These are phyloP conservation scores for Rhagonycha fulva DNA, from an alignment of 2,888 invertebrate species.

Conservation along the genomic window DNA sequence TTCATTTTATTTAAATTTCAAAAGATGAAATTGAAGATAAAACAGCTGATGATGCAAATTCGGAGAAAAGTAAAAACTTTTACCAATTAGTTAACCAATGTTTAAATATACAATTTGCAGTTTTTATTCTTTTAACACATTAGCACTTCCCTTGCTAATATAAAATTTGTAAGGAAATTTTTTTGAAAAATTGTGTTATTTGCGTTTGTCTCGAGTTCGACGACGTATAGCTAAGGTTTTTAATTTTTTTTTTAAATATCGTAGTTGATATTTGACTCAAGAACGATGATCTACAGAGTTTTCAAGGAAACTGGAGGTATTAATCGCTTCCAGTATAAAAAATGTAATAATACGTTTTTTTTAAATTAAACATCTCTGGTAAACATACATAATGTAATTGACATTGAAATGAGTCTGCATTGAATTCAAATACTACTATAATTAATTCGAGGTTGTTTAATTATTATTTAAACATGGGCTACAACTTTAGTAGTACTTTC, in stretches of 20 bases:
- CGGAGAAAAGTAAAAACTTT: neutral
- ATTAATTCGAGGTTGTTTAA: neutral
- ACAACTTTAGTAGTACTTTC: neutral
- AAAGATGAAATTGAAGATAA: neutral
- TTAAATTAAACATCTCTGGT: neutral
- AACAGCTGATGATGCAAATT: neutral
- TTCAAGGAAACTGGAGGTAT: neutral
- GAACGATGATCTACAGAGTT: neutral
- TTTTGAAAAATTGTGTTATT: neutral
- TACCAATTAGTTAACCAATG: neutral
- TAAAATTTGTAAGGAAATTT: neutral
- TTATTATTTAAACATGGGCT: neutral
- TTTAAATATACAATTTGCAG: neutral
- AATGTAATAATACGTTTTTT: neutral
- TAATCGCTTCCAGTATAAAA: neutral
- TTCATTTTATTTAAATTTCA: neutral
- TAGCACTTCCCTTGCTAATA: neutral
- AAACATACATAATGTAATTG: neutral
- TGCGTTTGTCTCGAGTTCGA: neutral
- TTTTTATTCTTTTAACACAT: neutral
- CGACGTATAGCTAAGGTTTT: neutral
- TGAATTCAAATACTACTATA: neutral
- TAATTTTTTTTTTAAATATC: neutral
- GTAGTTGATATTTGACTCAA: neutral
- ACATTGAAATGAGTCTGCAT: neutral